A percentile compares a stretch with the other conserved stretches of the same genome.
Evolutionary conservation across 2,888 invertebrate genomes (phyloP).

Genomic region (Helleia helle): DNA sequence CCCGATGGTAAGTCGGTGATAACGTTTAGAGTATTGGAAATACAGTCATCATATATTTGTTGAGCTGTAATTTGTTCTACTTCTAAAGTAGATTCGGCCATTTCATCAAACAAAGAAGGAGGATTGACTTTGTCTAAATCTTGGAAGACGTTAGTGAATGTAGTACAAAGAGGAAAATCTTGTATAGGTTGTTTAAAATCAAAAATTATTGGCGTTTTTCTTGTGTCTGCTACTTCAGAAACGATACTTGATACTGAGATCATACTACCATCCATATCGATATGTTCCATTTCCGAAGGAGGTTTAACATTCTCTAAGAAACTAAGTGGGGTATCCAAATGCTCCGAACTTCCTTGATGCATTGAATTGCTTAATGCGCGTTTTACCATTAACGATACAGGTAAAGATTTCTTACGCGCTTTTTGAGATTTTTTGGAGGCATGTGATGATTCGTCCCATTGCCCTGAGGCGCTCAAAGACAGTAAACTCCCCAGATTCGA

Average conservation of each 20-base stretch:
- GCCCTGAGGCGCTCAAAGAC: constrained; percentile 68
- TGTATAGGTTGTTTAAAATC: constrained; percentile 73
- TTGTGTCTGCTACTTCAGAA: constrained; percentile 81
- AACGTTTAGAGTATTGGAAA: constrained; percentile 70
- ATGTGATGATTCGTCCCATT: constrained; percentile 57
- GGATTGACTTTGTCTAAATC: constrained; percentile 82
- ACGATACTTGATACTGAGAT: constrained; percentile 88
- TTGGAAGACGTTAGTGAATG: constrained; percentile 59
- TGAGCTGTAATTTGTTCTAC: constrained; percentile 63
- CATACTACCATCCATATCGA: constrained; percentile 89
- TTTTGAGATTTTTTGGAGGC: constrained; percentile 49
- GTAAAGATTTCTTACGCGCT: constrained; percentile 79
- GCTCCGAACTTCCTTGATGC: constrained; percentile 75
- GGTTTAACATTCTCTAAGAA: constrained; percentile 88
- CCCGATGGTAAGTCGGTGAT: constrained; percentile 72
- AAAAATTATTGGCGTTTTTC: constrained; percentile 63
- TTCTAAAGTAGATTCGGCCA: constrained; percentile 76
- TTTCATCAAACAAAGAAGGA: constrained; percentile 81
- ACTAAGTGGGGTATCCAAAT: constrained; percentile 74
- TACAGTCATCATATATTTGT: constrained; percentile 76
- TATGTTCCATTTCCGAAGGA: constrained; percentile 85
- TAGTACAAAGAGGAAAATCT: constrained; percentile 57
- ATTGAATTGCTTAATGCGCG: constrained; percentile 77
- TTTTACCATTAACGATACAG: constrained; percentile 80
- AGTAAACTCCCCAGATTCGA: constrained; percentile 82